These are phyloP conservation scores for Anas platyrhynchos DNA, from an alignment of 2,113 vertebrate genomes.

Conservation along the genomic window DNA sequence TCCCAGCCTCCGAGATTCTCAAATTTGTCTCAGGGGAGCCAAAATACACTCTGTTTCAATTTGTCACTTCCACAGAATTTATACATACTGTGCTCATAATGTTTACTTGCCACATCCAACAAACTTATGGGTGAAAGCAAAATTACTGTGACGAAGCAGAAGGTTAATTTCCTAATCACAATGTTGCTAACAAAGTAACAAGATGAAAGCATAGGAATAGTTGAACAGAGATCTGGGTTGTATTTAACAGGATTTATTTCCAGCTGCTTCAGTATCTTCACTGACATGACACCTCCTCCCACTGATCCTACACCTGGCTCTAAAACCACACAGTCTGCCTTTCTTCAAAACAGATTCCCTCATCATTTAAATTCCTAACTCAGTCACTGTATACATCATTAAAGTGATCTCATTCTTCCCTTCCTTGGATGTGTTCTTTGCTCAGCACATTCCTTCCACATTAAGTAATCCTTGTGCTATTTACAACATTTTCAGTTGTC, in stretches of 20 bases:
- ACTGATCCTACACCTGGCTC: neutral
- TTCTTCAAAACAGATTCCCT: neutral
- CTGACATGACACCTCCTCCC: neutral
- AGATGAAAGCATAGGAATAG: neutral
- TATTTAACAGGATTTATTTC: neutral
- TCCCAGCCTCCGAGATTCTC: neutral
- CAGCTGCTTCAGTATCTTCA: neutral
- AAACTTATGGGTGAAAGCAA: neutral
- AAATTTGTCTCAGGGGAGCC: neutral
- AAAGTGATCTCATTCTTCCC: neutral
- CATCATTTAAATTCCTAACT: neutral
- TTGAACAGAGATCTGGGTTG: neutral
- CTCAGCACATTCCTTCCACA: constrained; percentile 47
- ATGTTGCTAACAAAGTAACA: neutral
- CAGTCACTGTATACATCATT: neutral
- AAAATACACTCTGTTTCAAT: neutral
- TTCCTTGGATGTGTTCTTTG: neutral
- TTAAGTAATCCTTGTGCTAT: neutral
- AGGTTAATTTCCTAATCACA: neutral
- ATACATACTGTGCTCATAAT: neutral
- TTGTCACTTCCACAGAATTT: neutral
- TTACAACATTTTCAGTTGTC: neutral
- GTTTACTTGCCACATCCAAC: neutral
- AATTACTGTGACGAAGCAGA: neutral
- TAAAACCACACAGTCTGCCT: neutral